These are phyloP conservation scores for Trichopoda pennipes DNA, from an alignment of 2,888 invertebrate species.

Conservation along the genomic window DNA sequence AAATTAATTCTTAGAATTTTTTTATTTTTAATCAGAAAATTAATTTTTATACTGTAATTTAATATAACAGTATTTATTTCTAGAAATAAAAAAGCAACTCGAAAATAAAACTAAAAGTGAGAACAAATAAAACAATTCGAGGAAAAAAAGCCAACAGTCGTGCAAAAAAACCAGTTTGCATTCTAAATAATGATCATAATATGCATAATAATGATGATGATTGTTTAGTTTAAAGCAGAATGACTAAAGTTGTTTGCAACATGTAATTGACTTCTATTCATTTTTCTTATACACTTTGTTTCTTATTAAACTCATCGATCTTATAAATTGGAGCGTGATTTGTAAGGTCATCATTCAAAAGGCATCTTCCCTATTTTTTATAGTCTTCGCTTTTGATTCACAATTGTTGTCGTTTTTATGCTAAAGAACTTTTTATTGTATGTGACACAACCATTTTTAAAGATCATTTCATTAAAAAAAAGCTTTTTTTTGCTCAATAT, in stretches of 20 bases:
- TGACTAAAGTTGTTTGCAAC: conserved; percentile 44
- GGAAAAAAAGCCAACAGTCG: neutral
- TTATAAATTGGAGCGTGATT: conserved; percentile 76
- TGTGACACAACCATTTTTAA: conserved; percentile 58
- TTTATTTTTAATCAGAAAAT: neutral
- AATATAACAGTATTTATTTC: neutral
- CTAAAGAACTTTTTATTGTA: conserved; percentile 38
- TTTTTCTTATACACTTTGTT: conserved; percentile 16
- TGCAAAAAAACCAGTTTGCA: conserved; percentile 34
- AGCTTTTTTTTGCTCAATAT: conserved; percentile 34
- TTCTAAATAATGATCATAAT: conserved; percentile 58
- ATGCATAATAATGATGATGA: conserved; percentile 19
- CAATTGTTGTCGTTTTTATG: conserved; percentile 1
- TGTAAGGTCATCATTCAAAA: conserved; percentile 79
- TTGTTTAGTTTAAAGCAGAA: neutral
- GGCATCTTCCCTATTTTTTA: conserved; percentile 56
- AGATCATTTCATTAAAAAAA: conserved; percentile 59
- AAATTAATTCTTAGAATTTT: too few relatives aligned
- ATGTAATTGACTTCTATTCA: conserved; percentile 63
- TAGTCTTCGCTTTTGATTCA: neutral
- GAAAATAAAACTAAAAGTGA: neutral
- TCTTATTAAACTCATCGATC: conserved; percentile 65
- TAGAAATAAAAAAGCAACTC: neutral
- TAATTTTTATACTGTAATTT: neutral
- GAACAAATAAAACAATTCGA: neutral